These are phyloP conservation scores for Pollenia angustigena DNA, from an alignment of 2,888 invertebrate genomes.

Conservation along the genomic window DNA sequence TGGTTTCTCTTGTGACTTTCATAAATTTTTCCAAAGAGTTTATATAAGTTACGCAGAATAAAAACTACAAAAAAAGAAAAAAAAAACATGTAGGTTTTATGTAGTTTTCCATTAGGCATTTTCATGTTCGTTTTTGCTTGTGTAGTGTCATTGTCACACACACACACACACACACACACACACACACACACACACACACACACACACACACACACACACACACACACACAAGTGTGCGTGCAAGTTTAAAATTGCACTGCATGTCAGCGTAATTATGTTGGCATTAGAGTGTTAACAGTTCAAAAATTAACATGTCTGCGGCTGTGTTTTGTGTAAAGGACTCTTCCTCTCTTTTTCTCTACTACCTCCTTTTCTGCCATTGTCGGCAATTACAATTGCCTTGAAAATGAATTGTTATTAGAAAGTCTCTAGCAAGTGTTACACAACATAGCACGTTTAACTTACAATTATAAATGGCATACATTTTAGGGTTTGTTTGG, in stretches of 20 bases:
- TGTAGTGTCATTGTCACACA: conserved; percentile 66
- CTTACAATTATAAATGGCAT: conserved; percentile 67
- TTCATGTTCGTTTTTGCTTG: conserved; percentile 59
- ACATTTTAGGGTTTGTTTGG: conserved; percentile 58
- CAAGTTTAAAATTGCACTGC: conserved; percentile 68
- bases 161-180: conserved; percentile 29
- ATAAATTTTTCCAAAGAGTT: conserved; percentile 66
- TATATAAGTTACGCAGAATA: conserved; percentile 35
- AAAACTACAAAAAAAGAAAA: conserved; percentile 14
- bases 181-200: conserved; percentile 28
- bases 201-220: conserved; percentile 26
- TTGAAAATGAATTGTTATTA: conserved; percentile 72
- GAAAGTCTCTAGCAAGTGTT: conserved; percentile 61
- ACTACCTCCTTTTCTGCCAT: conserved; percentile 1
- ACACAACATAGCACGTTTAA: conserved; percentile 47
- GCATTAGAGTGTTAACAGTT: conserved; percentile 76
- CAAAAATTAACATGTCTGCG: conserved; percentile 76
- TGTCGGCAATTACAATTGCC: conserved; percentile 68
- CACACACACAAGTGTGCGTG: not conserved
- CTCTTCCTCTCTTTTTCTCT: not conserved
- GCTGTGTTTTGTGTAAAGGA: conserved; percentile 66
- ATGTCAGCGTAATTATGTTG: conserved; percentile 74
- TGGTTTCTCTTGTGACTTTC: conserved; percentile 66
- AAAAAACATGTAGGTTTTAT: conserved; percentile 36
- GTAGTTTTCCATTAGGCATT: conserved; percentile 63